A percentile compares a stretch with the other conserved stretches of the same genome.
phyloP scores from a whole-genome alignment of 2,113 vertebrate species.

The Chloroceryle aenea region DNA sequence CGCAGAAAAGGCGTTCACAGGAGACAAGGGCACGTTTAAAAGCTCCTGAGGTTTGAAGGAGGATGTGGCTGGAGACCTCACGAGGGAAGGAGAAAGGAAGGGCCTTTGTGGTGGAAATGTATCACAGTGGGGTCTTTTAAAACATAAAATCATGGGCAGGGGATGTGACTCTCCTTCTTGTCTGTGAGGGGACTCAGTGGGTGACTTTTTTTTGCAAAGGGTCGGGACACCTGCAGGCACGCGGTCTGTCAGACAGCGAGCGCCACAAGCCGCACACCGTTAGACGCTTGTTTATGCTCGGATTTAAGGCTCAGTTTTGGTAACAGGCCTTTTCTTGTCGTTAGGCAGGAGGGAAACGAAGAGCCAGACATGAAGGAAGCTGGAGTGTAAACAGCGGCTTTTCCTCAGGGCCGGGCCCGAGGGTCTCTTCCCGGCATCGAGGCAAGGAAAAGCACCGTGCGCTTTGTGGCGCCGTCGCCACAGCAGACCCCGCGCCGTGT shows the following conservation, averaged over 20 bases:
- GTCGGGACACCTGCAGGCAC: accelerated
- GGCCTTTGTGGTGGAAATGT: accelerated
- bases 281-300: accelerated
- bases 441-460: neutral
- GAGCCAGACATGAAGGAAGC: accelerated
- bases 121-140: neutral
- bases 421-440: accelerated
- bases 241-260: accelerated
- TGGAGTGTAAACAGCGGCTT: accelerated
- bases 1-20: neutral
- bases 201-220: accelerated
- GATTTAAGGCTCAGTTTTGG: neutral
- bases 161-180: neutral
- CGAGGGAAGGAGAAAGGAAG: accelerated
- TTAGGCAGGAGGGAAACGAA: neutral
- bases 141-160: accelerated
- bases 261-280: accelerated
- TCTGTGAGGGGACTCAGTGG: no score
- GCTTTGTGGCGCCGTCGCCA: neutral
- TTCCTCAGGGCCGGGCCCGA: accelerated
- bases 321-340: neutral
- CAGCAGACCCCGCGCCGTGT: neutral
- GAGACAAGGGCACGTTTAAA: neutral
- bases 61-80: accelerated
- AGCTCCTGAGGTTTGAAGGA: neutral